These are phyloP conservation scores for Ennomos fuscantarius DNA, from an alignment of 2,888 invertebrate genomes.

Conservation along the genomic window DNA sequence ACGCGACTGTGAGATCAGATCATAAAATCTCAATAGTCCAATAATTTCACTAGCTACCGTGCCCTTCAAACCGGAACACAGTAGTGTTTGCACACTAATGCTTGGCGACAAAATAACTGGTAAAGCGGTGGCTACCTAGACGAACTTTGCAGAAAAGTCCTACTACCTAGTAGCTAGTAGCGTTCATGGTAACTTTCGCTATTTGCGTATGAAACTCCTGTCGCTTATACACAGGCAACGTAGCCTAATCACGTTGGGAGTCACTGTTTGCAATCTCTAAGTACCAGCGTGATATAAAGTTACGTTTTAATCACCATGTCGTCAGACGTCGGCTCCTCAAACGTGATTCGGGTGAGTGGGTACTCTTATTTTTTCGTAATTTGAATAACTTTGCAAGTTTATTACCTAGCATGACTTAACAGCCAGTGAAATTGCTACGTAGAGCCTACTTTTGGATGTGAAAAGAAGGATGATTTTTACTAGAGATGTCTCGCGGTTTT, in stretches of 20 bases:
- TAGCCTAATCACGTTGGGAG: constrained; percentile 28
- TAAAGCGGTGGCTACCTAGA: no score
- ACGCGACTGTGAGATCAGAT: no score
- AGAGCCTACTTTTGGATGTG: constrained; percentile 8
- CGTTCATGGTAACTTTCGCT: background rate
- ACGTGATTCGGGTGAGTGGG: constrained; percentile 30
- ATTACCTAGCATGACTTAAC: constrained; percentile 18
- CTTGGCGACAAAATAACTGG: no score
- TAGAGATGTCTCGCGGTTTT: no score
- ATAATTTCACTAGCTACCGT: no score
- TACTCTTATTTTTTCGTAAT: constrained; percentile 17
- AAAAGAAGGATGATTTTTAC: background rate
- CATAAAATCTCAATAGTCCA: no score
- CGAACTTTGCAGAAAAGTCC: no score
- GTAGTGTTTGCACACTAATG: no score
- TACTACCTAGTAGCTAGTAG: no score
- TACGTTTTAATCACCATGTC: constrained; percentile 59
- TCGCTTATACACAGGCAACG: constrained; percentile 21
- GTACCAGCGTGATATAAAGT: constrained; percentile 56
- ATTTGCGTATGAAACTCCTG: constrained; percentile 15
- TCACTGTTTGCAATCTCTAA: constrained; percentile 52
- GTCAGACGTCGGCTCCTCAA: constrained; percentile 49
- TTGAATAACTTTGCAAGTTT: constrained; percentile 19
- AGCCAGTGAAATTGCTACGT: constrained; percentile 10
- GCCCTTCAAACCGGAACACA: no score